A percentile compares a stretch with the other conserved stretches of the same genome.
Conservation (phyloP, 2,797 vertebrate species). For the Fistularia commersonii region DNA sequence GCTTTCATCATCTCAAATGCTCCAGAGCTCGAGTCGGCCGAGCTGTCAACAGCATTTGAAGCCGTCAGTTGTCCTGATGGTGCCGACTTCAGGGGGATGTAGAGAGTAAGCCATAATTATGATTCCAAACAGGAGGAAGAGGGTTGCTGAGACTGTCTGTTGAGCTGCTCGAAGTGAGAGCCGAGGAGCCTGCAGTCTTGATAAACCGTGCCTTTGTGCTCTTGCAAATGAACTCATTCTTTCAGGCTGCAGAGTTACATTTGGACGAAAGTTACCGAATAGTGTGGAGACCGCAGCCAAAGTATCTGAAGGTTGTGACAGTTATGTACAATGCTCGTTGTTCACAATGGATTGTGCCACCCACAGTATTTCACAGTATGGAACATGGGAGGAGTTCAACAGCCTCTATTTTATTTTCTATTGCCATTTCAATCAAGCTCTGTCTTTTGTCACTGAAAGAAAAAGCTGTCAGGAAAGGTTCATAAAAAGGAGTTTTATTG, state of each 20-base stretch:
- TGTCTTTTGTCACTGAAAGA: not conserved
- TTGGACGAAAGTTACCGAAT: slow-evolving; percentile 40
- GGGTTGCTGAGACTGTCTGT: slow-evolving; percentile 10
- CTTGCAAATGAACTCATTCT: slow-evolving; percentile 47
- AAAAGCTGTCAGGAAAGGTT: slow-evolving; percentile 11
- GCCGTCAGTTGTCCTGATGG: slow-evolving; percentile 20
- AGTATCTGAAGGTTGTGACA: slow-evolving; percentile 37
- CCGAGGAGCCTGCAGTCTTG: slow-evolving; percentile 33
- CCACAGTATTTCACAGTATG: slow-evolving; percentile 32
- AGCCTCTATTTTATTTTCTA: slow-evolving; percentile 25
- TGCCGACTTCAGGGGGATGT: slow-evolving; percentile 11
- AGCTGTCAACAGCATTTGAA: slow-evolving; percentile 28
- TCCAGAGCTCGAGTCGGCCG: slow-evolving; percentile 5
- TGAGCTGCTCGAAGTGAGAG: slow-evolving; percentile 25
- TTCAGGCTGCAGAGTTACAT: slow-evolving; percentile 34
- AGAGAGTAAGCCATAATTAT: slow-evolving; percentile 36
- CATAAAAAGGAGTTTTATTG: not conserved
- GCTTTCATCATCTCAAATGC: slow-evolving; percentile 23
- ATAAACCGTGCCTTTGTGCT: slow-evolving; percentile 42
- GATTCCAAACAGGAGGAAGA: slow-evolving; percentile 27
- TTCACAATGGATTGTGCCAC: slow-evolving; percentile 44
- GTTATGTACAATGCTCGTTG: slow-evolving; percentile 38
- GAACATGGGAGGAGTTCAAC: slow-evolving; percentile 34
- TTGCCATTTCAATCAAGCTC: slow-evolving; percentile 30
- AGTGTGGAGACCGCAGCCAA: slow-evolving; percentile 27